Conservation (phyloP, 2,888 invertebrate species). For the Drosophila pseudotalamancana region DNA sequence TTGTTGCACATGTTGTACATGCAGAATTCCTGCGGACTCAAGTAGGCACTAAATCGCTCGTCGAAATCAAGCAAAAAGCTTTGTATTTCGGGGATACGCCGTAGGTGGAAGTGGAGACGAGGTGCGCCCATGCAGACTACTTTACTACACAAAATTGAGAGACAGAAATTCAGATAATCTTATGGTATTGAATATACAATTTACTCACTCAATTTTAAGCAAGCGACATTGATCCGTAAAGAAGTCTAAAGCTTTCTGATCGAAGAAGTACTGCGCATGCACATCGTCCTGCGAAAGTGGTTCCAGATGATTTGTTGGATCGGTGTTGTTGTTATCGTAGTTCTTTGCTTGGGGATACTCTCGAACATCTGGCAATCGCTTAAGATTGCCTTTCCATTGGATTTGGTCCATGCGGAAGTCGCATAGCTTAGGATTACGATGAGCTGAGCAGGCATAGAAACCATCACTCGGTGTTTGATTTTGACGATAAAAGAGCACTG, state of each 20-base stretch:
- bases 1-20: conserved; percentile 97
- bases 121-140: conserved; percentile 95
- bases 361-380: not conserved
- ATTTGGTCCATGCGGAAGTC: conserved; percentile 86
- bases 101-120: conserved; percentile 89
- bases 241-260: conserved; percentile 87
- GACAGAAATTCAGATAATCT: not conserved
- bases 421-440: conserved; percentile 91
- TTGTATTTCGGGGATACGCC: conserved; percentile 82
- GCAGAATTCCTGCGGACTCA: conserved; percentile 88
- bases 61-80: conserved; percentile 93
- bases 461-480: conserved; percentile 65
- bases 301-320: conserved; percentile 89
- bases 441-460: conserved; percentile 93
- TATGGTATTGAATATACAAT: not conserved
- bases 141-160: conserved; percentile 85
- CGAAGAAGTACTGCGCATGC: conserved; percentile 95
- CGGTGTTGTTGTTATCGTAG: conserved; percentile 25
- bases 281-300: conserved; percentile 90
- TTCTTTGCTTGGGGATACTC: conserved; percentile 33
- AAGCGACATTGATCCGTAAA: conserved; percentile 87
- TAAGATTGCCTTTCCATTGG: conserved; percentile 37
- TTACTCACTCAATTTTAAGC: conserved; percentile 86
- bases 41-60: conserved; percentile 88
- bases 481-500: conserved; percentile 88